Evolutionary conservation across 2,797 vertebrate species (phyloP).

Genomic region (Rachycentron canadum): DNA sequence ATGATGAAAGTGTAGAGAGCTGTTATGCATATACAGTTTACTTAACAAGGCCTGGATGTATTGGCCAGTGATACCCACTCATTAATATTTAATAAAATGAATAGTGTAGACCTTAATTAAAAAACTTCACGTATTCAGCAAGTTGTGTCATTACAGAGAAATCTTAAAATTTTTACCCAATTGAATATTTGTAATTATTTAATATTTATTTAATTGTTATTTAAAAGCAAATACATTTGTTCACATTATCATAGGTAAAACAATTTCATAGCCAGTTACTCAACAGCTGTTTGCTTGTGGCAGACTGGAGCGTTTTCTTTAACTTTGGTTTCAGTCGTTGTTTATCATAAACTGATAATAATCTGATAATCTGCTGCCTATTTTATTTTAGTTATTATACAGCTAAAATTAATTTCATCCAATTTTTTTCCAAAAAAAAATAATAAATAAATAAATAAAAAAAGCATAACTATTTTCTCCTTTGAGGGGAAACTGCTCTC

Average conservation of each 20-base stretch:
- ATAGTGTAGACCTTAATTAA: conserved; percentile 29
- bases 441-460: background rate
- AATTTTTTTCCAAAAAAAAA: conserved; percentile 1
- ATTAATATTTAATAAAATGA: conserved; percentile 45
- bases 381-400: background rate
- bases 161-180: background rate
- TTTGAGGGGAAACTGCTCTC: conserved; percentile 69
- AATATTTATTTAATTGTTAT: background rate
- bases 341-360: conserved; percentile 13
- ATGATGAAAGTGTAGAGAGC: conserved; percentile 18
- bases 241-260: background rate
- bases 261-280: conserved; percentile 16
- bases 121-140: conserved; percentile 10
- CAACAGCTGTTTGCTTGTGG: conserved; percentile 16
- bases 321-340: background rate
- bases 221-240: background rate
- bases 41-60: conserved; percentile 12
- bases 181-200: background rate
- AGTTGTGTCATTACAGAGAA: conserved; percentile 1
- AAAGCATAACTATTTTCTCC: conserved; percentile 7
- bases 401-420: conserved; percentile 11
- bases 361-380: conserved; percentile 16
- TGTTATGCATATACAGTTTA: conserved; percentile 28
- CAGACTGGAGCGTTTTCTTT: background rate
- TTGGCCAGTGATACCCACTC: conserved; percentile 20